A percentile compares a stretch with the other conserved stretches of the same genome.
Conservation (phyloP, 2,797 vertebrate genomes). For the Adelosebastes latens region DNA sequence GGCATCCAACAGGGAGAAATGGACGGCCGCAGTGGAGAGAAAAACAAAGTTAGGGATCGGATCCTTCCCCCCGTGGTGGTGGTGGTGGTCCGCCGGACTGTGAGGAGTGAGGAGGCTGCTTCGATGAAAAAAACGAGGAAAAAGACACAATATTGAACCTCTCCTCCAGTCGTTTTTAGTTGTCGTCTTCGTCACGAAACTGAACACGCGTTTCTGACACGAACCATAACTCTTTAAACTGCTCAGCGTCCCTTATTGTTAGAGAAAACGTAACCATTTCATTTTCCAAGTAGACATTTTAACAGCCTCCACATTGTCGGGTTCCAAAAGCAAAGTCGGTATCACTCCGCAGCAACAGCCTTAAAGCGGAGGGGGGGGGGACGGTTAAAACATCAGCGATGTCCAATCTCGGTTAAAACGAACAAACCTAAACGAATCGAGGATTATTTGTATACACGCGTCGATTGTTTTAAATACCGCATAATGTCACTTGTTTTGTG, state of each 20-base stretch:
- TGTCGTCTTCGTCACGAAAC: conserved; percentile 60
- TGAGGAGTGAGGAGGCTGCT: background rate
- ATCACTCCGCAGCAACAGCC: conserved; percentile 85
- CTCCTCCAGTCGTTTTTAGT: conserved; percentile 47
- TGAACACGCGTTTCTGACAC: conserved; percentile 48
- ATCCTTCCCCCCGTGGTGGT: conserved; percentile 80
- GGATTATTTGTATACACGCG: background rate
- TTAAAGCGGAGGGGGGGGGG: too few relatives aligned
- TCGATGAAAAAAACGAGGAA: conserved; percentile 77
- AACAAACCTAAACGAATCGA: conserved; percentile 4
- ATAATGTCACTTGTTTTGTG: conserved; percentile 2
- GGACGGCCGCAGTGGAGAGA: conserved; percentile 65
- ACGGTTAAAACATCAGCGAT: conserved; percentile 59
- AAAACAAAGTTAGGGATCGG: conserved; percentile 86
- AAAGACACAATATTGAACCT: conserved; percentile 54
- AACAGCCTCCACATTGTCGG: conserved; percentile 88
- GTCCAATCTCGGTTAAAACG: conserved; percentile 78
- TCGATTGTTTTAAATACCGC: background rate
- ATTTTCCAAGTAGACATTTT: conserved; percentile 89
- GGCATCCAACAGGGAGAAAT: conserved; percentile 80
- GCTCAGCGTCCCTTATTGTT: conserved; percentile 51
- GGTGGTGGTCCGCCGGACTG: conserved; percentile 52
- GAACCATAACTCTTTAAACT: conserved; percentile 65
- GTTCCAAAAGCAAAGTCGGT: conserved; percentile 51
- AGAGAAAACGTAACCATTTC: conserved; percentile 81